Evolutionary conservation across 1,140 invertebrate genomes (phyloP), one percentile per base, ranked within the genome.

Genomic region (Penaeus indicus): DNA sequence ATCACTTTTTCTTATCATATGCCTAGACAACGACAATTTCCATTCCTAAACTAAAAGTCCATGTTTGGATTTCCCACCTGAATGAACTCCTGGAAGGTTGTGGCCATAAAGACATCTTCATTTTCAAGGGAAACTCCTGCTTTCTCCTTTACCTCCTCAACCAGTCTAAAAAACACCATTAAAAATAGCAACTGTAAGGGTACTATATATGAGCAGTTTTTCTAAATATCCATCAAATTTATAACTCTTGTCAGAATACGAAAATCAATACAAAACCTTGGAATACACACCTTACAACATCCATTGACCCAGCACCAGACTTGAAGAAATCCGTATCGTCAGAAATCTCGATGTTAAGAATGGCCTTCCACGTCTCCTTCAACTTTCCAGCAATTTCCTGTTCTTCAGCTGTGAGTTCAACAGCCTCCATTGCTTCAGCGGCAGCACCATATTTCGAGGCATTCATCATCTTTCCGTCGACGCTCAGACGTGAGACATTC

Each of bases 291-390:
- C 95, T 95, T 0, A 98, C 97, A 16, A 99, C 97, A 92, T 99
- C 98, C 97, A 99, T 99, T 18, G 97, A 98, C 0, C 97, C 97
- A 32, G 97, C 98, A 42, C 98, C 98, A 64, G 94, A 95, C 19
- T 95, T 95, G 93, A 99, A 99, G 92, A 99, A 99, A 92, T 99
- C 97, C 0, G 97, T 97, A 1, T 95, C 94, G 3, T 96, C 94
- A 3, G 96, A 95, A 7, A 99, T 94, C 1, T 96, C 95, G 1
- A 95, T 93, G 90, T 95, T 96, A 0, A 99, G 93, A 91, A 99
- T 99, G 11, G 95, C 95, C 87, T 95, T 94, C 98, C 98, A 99
- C 42, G 98, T 95, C 18, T 93, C 92, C 91, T 95, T 93, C 0
- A 96, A 93, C 25, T 92, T 93, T 54, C 95, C 93, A 0, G 95